Evolutionary conservation across 2,797 vertebrate genomes (phyloP), one percentile per base, ranked within the genome.

Genomic region (Geotrypetes seraphini): DNA sequence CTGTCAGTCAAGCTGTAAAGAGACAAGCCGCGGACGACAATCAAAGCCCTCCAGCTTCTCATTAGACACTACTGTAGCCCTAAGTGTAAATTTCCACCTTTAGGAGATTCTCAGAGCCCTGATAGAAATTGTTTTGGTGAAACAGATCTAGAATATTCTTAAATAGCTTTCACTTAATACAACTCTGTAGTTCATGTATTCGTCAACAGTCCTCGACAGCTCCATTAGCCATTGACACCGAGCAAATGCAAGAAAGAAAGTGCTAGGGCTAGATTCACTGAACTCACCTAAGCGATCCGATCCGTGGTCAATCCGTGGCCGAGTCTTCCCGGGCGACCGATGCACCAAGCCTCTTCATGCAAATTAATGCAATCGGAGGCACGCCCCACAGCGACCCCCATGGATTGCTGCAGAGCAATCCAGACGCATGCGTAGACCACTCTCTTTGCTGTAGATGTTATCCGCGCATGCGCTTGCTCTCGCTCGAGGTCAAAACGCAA

Each of bases 1-100:
- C 82, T 81, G 76, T 82, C 75, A 81, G 73, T 78, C 70, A 78
- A 68, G 54, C 30, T 51, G 75, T 60, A 70, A 73, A 42, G 60
- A 59, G 71, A 67, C 57, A 40, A 51, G 51, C 56, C 63, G 19
- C 26, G 20, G 50, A 6, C 42, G 53, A 43, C 80, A 79, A 79
- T 75, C 80, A 72, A 71, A 65, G 71, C 65, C 75, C 63, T 60
- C 70, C 60, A 82, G 79, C 70, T 63, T 53, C 67, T 64, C 59
- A 69, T 77, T 75, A 75, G 47, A 41, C 69, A 53, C 74, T 63
- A 69, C 39, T 24, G 47, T 62, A 71, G 76, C 66, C 61, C 66
- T 54, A 63, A 67, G 71, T 61, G 30, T 27, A 37, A 68, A 60
- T 49, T 62, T 66, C 51, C 67, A 69, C 67, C 59, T 66, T 36